Percentiles rank a stretch among this genome's conserved stretches.
phyloP scores from a whole-genome alignment of 2,113 vertebrate genomes.

The Mustela nigripes region DNA sequence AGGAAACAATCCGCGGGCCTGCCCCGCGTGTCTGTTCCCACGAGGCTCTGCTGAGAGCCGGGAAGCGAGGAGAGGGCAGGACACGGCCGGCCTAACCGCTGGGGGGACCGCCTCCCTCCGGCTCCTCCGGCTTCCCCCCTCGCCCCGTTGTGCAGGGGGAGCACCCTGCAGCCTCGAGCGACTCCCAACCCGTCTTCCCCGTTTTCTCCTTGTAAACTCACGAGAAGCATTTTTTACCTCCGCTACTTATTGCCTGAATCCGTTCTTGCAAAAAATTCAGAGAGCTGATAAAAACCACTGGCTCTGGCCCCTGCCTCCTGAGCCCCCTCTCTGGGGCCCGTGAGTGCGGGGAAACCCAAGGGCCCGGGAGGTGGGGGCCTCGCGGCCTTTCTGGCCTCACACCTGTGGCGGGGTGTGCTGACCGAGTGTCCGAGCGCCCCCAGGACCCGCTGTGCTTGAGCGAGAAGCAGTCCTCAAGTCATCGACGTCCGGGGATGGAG shows the following conservation, averaged over 20 bases:
- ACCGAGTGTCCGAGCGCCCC: not conserved
- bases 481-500: not conserved
- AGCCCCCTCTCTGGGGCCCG: not conserved
- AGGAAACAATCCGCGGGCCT: not conserved
- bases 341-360: not conserved
- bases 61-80: not conserved
- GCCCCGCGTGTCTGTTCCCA: not conserved
- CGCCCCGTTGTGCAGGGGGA: not conserved
- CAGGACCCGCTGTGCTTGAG: not conserved
- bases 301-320: not conserved
- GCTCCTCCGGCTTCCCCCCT: rapidly evolving
- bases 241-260: not conserved
- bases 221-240: not conserved
- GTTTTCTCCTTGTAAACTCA: not conserved
- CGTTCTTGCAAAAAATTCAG: not conserved
- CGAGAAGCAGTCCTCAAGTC: not conserved
- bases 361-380: not conserved
- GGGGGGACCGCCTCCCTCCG: rapidly evolving
- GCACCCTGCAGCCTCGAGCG: rapidly evolving
- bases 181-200: not conserved
- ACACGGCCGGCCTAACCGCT: not conserved
- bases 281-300: not conserved
- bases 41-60: not conserved
- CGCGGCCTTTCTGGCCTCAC: not conserved
- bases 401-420: not conserved